These are phyloP conservation scores for Drosophila melanica DNA, from an alignment of 1,140 invertebrate genomes.

Conservation along the genomic window DNA sequence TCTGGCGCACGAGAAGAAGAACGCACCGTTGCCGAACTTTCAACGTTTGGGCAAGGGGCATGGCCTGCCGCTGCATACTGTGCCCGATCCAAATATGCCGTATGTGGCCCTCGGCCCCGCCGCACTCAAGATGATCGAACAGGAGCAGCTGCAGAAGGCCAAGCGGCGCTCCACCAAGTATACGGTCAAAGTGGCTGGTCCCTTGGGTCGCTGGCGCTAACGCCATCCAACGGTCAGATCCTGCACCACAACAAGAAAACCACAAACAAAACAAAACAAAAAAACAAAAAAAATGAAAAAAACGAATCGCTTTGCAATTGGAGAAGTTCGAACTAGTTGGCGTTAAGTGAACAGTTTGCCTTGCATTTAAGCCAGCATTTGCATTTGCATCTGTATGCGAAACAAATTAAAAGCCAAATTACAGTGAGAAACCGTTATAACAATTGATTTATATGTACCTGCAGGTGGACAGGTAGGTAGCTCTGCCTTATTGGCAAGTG, in stretches of 20 bases:
- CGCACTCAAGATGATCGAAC: conserved; percentile 31
- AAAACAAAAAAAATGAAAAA: not conserved
- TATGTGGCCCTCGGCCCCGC: conserved; percentile 30
- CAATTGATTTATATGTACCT: too few species aligned
- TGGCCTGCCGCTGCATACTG: not conserved
- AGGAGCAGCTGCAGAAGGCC: conserved; percentile 31
- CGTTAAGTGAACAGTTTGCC: conserved; percentile 41
- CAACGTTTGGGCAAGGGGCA: conserved; percentile 12
- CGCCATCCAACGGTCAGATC: too few species aligned
- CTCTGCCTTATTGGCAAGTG: not conserved
- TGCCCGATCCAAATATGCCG: conserved; percentile 33
- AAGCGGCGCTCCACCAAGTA: conserved; percentile 29
- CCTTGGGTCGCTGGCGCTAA: conserved; percentile 56
- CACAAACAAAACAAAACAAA: not conserved
- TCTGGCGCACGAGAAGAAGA: conserved; percentile 67
- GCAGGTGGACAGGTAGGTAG: too few species aligned
- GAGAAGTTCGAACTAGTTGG: conserved; percentile 24
- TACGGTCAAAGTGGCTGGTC: conserved; percentile 20
- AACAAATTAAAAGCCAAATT: conserved; percentile 43
- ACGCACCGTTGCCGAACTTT: conserved; percentile 59
- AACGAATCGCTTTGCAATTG: conserved; percentile 25
- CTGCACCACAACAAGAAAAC: not conserved
- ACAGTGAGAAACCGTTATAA: conserved; percentile 18
- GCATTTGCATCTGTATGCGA: conserved; percentile 5
- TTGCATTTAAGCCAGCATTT: conserved; percentile 14